phyloP scores from a whole-genome alignment of 2,888 invertebrate genomes.

The Laothoe populi region DNA sequence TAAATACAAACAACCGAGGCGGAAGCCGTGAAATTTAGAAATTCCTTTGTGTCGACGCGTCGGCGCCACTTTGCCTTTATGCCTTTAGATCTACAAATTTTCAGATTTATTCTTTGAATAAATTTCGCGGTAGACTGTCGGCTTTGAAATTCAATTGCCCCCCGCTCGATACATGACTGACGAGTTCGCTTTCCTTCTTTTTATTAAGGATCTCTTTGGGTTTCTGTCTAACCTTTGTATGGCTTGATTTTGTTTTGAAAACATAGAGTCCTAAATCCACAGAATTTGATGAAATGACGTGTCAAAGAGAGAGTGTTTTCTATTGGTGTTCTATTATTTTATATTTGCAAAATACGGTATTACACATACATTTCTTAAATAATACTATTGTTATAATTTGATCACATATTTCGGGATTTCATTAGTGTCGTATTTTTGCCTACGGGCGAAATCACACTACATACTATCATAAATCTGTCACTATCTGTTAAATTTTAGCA shows the following conservation, averaged over 20 bases:
- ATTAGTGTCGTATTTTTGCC: too few relatives aligned
- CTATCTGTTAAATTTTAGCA: too few relatives aligned
- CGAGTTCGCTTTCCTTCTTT: slow-evolving; percentile 70
- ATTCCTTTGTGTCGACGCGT: slow-evolving; percentile 82
- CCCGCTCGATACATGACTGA: slow-evolving; percentile 80
- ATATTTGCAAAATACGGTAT: neutral
- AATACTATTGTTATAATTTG: too few relatives aligned
- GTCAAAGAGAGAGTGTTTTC: slow-evolving; percentile 5
- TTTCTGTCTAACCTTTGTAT: slow-evolving; percentile 57
- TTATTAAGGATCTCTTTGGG: slow-evolving; percentile 63
- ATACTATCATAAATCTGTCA: too few relatives aligned
- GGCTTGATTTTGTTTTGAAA: slow-evolving; percentile 45
- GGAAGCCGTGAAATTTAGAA: slow-evolving; percentile 84
- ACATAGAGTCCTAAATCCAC: slow-evolving; percentile 42
- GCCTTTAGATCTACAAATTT: slow-evolving; percentile 84
- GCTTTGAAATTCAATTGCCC: slow-evolving; percentile 85
- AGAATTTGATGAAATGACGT: neutral
- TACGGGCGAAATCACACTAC: too few relatives aligned
- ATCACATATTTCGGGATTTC: neutral
- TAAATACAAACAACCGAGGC: slow-evolving; percentile 81
- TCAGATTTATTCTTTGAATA: slow-evolving; percentile 85
- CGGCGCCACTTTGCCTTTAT: slow-evolving; percentile 79
- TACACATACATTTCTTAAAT: too few relatives aligned
- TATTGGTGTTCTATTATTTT: neutral
- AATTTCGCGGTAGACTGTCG: slow-evolving; percentile 82